Evolutionary conservation across 2,113 vertebrate species (phyloP).

Genomic region (Lepisosteus oculatus): DNA sequence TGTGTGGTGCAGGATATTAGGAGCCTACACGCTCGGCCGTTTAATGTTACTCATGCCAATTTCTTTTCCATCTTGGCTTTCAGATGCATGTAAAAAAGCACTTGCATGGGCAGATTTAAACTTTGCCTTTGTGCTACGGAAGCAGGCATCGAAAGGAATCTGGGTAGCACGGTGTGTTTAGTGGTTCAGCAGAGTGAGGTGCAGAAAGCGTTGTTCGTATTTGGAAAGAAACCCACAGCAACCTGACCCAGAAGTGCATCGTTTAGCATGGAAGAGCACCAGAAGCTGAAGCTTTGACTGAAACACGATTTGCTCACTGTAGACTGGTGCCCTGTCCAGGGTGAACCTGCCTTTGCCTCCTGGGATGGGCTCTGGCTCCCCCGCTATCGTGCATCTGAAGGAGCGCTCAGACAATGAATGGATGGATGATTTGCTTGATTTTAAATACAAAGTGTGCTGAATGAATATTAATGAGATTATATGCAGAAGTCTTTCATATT

Average conservation of each 20-base stretch:
- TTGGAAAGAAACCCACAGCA: not conserved
- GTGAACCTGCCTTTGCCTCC: no score
- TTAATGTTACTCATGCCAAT: constrained; percentile 12
- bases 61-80: constrained; percentile 12
- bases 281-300: not conserved
- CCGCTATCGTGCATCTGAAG: no score
- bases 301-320: not conserved
- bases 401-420: no score
- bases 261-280: not conserved
- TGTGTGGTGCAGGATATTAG: not conserved
- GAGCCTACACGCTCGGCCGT: not conserved
- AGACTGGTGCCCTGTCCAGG: no score
- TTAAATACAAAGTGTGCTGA: not conserved
- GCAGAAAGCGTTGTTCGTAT: not conserved
- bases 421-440: not conserved
- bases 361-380: no score
- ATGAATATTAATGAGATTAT: constrained; percentile 7
- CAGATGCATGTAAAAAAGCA: constrained; percentile 17
- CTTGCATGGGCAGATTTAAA: constrained; percentile 21
- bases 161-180: constrained; percentile 18
- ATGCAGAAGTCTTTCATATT: not conserved
- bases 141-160: constrained; percentile 37
- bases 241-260: constrained; percentile 20
- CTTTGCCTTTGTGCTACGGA: constrained; percentile 21
- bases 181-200: not conserved